These are phyloP conservation scores for Thripadectes ignobilis DNA, from an alignment of 2,797 vertebrate genomes.

Conservation along the genomic window DNA sequence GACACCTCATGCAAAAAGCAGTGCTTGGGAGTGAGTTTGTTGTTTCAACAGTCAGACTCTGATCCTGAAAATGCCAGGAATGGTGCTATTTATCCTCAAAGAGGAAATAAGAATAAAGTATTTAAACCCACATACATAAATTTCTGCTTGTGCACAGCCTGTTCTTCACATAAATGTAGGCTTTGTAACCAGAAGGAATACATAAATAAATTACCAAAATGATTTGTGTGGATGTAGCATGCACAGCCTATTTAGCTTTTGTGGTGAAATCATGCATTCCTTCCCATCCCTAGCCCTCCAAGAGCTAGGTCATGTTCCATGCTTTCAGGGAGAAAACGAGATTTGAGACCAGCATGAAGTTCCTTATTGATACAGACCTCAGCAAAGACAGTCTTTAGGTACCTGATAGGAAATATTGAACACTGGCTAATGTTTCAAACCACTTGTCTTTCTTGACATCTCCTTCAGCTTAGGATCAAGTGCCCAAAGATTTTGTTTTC, in stretches of 20 bases:
- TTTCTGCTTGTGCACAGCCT: not conserved
- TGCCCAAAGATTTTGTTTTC: not conserved
- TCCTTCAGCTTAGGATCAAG: not conserved
- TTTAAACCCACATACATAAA: not conserved
- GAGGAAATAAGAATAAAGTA: not conserved
- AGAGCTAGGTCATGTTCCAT: too few relatives aligned
- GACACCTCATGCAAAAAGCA: not conserved
- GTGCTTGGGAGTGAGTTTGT: not conserved
- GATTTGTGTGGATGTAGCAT: rapidly evolving
- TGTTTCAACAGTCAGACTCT: rapidly evolving
- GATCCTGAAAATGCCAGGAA: rapidly evolving
- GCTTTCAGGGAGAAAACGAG: not conserved
- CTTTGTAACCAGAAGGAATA: not conserved
- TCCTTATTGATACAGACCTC: rapidly evolving
- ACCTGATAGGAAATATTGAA: not conserved
- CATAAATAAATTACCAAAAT: not conserved
- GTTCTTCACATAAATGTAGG: not conserved
- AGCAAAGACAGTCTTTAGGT: not conserved
- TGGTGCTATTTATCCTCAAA: not conserved
- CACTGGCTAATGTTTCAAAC: not conserved
- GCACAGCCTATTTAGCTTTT: not conserved
- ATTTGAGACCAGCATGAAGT: not conserved
- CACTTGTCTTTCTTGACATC: not conserved
- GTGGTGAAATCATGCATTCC: not conserved
- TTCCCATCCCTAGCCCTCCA: not conserved